Evolutionary conservation across 2,113 vertebrate species (phyloP), one percentile per base, ranked within the genome.

Genomic region (Sceloporus tristichus): DNA sequence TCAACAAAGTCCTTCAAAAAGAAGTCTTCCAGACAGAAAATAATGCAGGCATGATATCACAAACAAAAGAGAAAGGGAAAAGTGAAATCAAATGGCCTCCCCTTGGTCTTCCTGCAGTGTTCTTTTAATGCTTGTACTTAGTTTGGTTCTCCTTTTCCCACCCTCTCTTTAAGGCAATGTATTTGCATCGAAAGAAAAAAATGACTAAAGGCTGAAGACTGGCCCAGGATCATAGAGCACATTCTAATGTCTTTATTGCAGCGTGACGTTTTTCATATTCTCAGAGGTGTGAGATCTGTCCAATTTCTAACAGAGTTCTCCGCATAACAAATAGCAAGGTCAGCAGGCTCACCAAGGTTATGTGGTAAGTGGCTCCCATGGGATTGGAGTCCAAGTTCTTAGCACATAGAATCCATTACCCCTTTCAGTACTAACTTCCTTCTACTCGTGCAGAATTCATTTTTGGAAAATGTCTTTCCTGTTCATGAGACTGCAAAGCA

Each of bases 271-370:
- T 79, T 84, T 91, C 38, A 14, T 95, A 91, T 90, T 92, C 92
- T 89, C 91, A 1, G 2, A 94, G 91, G 91, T 90, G 86, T 90
- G 92, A 90, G 89, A 92, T 91, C 89, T 89, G 86, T 93, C 92
- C 68, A 86, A 13, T 94, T 94, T 94, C 88, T 90, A 91, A 85
- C 38, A 79, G 78, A 93, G 68, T 92, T 93, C 88, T 75, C 84
- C 90, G 82, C 80, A 87, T 34, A 71, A 82, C 91, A 94, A 62
- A 93, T 62, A 21, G 77, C 79, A 94, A 94, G 93, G 93, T 95
- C 92, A 92, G 91, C 88, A 90, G 90, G 92, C 84, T 91, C 94
- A 88, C 88, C 91, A 93, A 94, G 91, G 92, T 93, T 94, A 90
- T 27, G 86, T 54, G 1, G 0, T 95, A 95, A 96, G 87, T 94